phyloP scores from a whole-genome alignment of 2,888 invertebrate genomes.

The Dolichopus griseipennis region DNA sequence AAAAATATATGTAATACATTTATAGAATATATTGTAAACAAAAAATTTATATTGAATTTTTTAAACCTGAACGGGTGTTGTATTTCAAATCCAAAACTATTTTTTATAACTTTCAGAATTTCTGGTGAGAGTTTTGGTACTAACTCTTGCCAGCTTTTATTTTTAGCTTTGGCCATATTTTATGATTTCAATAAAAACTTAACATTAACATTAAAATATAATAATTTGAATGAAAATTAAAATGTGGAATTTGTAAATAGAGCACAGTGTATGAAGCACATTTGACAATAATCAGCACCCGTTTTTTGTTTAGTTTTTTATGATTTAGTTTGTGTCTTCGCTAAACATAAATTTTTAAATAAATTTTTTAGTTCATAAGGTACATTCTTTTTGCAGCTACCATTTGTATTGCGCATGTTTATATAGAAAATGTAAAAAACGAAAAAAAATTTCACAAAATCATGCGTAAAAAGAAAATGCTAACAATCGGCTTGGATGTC shows the following conservation, averaged over 20 bases:
- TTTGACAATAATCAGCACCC: too few relatives aligned
- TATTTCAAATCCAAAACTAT: slow-evolving; percentile 46
- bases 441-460: not conserved
- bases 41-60: not conserved
- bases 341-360: too few relatives aligned
- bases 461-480: slow-evolving; percentile 2
- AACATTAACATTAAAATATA: too few relatives aligned
- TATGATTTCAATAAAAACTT: too few relatives aligned
- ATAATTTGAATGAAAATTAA: too few relatives aligned
- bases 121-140: slow-evolving; percentile 40
- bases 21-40: not conserved
- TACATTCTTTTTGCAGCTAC: not conserved
- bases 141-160: not conserved
- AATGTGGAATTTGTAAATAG: too few relatives aligned
- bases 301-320: too few relatives aligned
- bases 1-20: slow-evolving; percentile 26
- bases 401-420: not conserved
- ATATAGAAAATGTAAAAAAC: not conserved
- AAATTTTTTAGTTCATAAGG: not conserved
- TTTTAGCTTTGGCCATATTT: not conserved
- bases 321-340: too few relatives aligned
- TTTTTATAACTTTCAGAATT: slow-evolving; percentile 46
- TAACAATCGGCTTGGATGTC: not conserved
- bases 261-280: too few relatives aligned
- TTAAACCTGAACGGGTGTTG: slow-evolving; percentile 51